Evolutionary conservation across 1,140 invertebrate species (phyloP), one percentile per base, ranked within the genome.

Genomic region (Trachymyrmex septentrionalis): DNA sequence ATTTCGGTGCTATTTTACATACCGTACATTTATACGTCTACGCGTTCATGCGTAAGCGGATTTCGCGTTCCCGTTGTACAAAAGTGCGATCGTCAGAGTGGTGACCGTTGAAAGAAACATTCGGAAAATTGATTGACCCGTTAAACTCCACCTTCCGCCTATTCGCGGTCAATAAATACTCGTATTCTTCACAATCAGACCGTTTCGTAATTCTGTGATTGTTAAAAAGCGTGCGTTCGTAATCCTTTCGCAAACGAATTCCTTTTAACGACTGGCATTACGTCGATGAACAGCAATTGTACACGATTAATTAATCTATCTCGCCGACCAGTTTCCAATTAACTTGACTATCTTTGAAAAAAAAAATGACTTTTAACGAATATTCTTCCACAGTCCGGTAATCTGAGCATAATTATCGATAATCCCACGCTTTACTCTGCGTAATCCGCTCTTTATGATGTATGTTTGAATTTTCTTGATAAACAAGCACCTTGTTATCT

Each of bases 401-500:
- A 50, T 48, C 76, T n/a, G 61, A 67, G 48, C 24, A 38, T 67
- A 80, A 80, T 80, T 80, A 80, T 16, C 38, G 14, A 67, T 53
- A 80, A 80, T 55, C 76, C 44, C n/a, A 38, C 30, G n/a, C 14
- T 67, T 80, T 53, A 38, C 10, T 55, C 6, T 16, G 30, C 24
- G 16, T 69, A 69, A 76, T 76, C n/a, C 61, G 19, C n/a, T 50
- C 44, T 50, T 67, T 66, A 67, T 34, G 48, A 30, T 9, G 34
- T 44, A 63, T 3, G 19, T 77, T 63, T 30, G n/a, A 19, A 24
- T 76, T 59, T 66, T 66, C 76, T 12, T 12, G 44, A 66, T 53
- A 78, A 77, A 64, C 59, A 77, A 12, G 9, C 38, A 7, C 19
- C 19, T 34, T 34, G 24, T 66, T 78, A 48, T 34, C 61, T 30